A percentile compares a stretch with the other conserved stretches of the same genome.
These are phyloP conservation scores for Agelastica alni DNA, from an alignment of 2,888 invertebrate genomes.

Conservation along the genomic window DNA sequence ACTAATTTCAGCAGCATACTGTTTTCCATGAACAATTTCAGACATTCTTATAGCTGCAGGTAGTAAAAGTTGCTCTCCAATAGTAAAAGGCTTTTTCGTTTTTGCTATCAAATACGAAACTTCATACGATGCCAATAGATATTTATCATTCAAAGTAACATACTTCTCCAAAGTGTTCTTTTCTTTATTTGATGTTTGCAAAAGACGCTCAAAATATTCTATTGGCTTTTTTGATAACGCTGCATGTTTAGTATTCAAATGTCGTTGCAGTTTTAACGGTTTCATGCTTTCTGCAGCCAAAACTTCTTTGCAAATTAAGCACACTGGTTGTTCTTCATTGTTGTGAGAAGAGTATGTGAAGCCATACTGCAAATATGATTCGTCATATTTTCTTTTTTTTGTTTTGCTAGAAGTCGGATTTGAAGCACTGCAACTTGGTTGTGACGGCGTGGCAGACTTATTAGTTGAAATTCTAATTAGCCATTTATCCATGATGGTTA, in stretches of 20 bases:
- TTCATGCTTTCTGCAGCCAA: slow-evolving; percentile 10
- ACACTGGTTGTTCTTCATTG: slow-evolving; percentile 10
- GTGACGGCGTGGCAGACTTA: slow-evolving; percentile 9
- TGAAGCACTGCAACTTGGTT: slow-evolving; percentile 11
- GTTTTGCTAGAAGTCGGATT: slow-evolving; percentile 8
- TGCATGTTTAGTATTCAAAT: too few relatives aligned
- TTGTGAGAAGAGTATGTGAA: slow-evolving; percentile 10
- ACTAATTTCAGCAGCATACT: too few relatives aligned
- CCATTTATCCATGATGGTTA: slow-evolving; percentile 10
- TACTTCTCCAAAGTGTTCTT: too few relatives aligned
- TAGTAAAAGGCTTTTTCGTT: too few relatives aligned
- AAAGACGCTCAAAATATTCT: slow-evolving; percentile 4
- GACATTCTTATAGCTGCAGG: too few relatives aligned
- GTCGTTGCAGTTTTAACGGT: too few relatives aligned
- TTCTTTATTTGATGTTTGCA: too few relatives aligned
- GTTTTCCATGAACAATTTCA: too few relatives aligned
- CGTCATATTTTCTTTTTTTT: slow-evolving; percentile 5
- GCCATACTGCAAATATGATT: slow-evolving; percentile 9
- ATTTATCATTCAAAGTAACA: too few relatives aligned
- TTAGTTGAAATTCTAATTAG: slow-evolving; percentile 9
- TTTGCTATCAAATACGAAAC: too few relatives aligned
- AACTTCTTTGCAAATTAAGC: slow-evolving; percentile 12
- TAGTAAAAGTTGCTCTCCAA: too few relatives aligned
- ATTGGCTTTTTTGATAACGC: slow-evolving; percentile 2
- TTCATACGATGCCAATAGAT: too few relatives aligned